Evolutionary conservation across 2,888 invertebrate genomes (phyloP).

Genomic region (Lucinisca nassula): DNA sequence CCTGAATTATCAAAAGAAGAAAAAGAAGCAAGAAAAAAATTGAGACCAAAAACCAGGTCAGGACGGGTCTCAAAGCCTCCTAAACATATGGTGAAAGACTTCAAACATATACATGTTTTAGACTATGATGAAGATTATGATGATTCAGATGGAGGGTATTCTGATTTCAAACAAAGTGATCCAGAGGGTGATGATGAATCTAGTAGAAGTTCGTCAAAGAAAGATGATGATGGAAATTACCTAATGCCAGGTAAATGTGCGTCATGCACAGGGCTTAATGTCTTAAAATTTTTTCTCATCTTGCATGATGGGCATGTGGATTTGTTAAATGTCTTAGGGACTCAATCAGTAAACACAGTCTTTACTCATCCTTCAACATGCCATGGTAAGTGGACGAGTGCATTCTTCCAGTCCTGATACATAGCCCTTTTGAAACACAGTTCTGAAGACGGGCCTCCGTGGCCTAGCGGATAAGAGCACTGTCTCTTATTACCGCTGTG

Average conservation of each 20-base stretch:
- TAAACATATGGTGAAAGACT: slow-evolving; percentile 90
- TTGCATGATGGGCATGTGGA: too few species aligned
- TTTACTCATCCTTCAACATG: too few species aligned
- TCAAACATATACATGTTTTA: slow-evolving; percentile 90
- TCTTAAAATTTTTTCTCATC: too few species aligned
- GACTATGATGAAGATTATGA: slow-evolving; percentile 90
- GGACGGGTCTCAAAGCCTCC: slow-evolving; percentile 90
- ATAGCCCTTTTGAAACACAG: too few species aligned
- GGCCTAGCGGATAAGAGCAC: too few species aligned
- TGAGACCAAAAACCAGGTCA: slow-evolving; percentile 89
- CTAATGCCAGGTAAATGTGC: slow-evolving; percentile 51
- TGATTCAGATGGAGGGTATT: slow-evolving; percentile 90
- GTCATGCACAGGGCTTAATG: too few species aligned
- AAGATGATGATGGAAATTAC: slow-evolving; percentile 52
- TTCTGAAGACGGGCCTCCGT: too few species aligned
- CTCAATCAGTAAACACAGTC: too few species aligned
- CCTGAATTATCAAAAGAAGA: slow-evolving; percentile 88
- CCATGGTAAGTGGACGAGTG: too few species aligned
- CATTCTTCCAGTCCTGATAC: too few species aligned
- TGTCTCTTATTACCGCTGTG: too few species aligned
- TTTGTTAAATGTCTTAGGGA: too few species aligned
- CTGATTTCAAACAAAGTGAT: slow-evolving; percentile 89
- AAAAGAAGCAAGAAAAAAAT: slow-evolving; percentile 89
- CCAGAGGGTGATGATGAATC: slow-evolving; percentile 80
- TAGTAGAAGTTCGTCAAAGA: slow-evolving; percentile 17